phyloP scores from a whole-genome alignment of 1,140 invertebrate species.

The Meteorus sp. region DNA sequence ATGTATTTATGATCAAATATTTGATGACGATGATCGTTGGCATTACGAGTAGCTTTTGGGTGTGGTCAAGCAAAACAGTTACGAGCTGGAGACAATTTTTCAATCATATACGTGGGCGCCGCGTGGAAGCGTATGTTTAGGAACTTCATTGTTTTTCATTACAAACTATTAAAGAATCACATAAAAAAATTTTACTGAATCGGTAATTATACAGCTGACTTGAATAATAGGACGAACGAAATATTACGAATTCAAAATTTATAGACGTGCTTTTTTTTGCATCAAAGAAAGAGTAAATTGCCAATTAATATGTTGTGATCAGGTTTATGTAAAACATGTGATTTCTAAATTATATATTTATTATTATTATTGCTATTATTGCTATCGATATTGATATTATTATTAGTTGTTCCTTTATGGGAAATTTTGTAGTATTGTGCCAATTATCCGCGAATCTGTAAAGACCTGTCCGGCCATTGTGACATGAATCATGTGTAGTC shows the following conservation, averaged over 20 bases:
- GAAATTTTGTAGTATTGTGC: constrained; percentile 21
- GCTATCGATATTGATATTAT: no score
- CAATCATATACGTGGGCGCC: constrained; percentile 69
- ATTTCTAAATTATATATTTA: constrained; percentile 15
- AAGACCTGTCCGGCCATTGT: no score
- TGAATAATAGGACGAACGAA: no score
- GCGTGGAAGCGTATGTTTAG: constrained; percentile 74
- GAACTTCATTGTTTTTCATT: not conserved
- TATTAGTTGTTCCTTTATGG: no score
- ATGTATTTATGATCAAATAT: constrained; percentile 94
- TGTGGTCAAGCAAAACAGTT: constrained; percentile 96
- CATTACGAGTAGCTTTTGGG: constrained; percentile 96
- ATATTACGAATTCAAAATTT: no score
- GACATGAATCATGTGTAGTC: no score
- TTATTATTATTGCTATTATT: no score
- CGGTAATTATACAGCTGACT: not conserved
- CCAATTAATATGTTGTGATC: constrained; percentile 1
- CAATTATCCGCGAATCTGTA: constrained; percentile 21
- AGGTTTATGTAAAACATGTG: not conserved
- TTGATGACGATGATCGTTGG: constrained; percentile 97
- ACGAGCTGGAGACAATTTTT: constrained; percentile 91
- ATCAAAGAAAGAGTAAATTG: not conserved
- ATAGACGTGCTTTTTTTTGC: no score
- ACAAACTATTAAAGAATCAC: no score
- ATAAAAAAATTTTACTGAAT: not conserved